These are phyloP conservation scores for Ochropacha duplaris DNA, from an alignment of 2,888 invertebrate species.

Conservation along the genomic window DNA sequence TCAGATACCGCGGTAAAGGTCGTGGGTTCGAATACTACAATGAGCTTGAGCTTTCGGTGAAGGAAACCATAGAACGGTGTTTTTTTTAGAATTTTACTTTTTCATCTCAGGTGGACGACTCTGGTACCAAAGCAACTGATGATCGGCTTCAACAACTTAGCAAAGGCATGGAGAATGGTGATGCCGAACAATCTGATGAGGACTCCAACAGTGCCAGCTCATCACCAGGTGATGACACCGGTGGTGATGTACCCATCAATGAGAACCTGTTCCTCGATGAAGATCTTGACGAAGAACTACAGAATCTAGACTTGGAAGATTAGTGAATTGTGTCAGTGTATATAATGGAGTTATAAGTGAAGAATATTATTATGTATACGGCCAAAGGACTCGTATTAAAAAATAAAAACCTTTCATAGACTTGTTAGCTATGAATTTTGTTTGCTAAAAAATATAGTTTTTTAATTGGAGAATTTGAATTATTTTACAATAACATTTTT, in stretches of 20 bases:
- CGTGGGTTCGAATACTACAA: too few species aligned
- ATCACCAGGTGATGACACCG: conserved; percentile 57
- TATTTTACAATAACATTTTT: conserved; percentile 35
- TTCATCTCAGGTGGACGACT: conserved; percentile 90
- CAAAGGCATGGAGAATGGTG: conserved; percentile 52
- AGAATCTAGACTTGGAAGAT: conserved; percentile 89
- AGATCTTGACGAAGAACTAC: conserved; percentile 92
- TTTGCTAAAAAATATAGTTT: conserved; percentile 1
- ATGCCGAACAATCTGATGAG: conserved; percentile 12
- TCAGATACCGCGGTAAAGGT: too few species aligned
- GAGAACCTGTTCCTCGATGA: conserved; percentile 96
- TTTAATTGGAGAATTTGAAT: conserved; percentile 7
- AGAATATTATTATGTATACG: neutral
- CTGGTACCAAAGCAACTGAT: conserved; percentile 87
- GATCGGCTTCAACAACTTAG: conserved; percentile 84
- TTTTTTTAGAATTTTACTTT: too few species aligned
- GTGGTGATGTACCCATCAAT: conserved; percentile 90
- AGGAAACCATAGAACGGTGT: too few species aligned
- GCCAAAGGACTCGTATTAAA: neutral
- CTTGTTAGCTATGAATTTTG: neutral
- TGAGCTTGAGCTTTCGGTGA: too few species aligned
- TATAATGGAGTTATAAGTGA: conserved; percentile 6
- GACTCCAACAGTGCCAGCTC: conserved; percentile 5
- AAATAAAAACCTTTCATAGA: neutral
- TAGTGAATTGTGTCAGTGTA: conserved; percentile 32